Percentiles rank a stretch among this genome's conserved stretches.
phyloP scores from a whole-genome alignment of 2,113 vertebrate genomes.

The Brachionichthys hirsutus region DNA sequence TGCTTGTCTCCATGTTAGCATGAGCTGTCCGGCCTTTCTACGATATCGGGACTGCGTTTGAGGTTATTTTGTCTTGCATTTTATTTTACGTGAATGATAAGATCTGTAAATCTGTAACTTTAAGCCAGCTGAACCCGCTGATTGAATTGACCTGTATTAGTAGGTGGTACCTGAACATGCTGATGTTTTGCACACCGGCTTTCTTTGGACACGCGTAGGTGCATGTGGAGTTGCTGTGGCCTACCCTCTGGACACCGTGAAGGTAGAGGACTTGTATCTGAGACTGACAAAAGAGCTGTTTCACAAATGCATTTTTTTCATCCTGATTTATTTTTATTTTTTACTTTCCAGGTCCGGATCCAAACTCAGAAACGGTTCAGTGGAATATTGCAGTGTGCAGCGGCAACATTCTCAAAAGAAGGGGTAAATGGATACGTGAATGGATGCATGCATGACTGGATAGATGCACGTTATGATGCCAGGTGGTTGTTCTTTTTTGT shows the following conservation, averaged over 20 bases:
- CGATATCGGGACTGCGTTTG: too few species aligned
- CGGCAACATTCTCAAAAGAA: conserved; percentile 64
- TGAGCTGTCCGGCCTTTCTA: too few species aligned
- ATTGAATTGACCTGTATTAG: too few species aligned
- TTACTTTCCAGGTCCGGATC: conserved; percentile 59
- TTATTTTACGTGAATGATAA: too few species aligned
- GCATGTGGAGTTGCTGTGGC: conserved; percentile 69
- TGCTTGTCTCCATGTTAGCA: background rate
- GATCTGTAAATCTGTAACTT: too few species aligned
- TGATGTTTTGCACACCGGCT: conserved; percentile 24
- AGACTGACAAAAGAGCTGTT: background rate
- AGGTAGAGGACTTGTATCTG: conserved; percentile 34
- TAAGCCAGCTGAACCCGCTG: too few species aligned
- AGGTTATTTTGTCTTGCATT: background rate
- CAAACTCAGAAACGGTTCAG: conserved; percentile 73
- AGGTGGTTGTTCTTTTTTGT: too few species aligned
- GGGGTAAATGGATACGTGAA: conserved; percentile 48
- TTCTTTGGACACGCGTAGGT: conserved; percentile 50
- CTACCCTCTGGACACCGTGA: conserved; percentile 71
- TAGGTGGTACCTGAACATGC: too few species aligned
- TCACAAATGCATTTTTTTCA: accelerated
- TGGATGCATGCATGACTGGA: too few species aligned
- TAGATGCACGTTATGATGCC: too few species aligned
- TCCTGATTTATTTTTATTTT: background rate
- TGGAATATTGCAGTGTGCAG: conserved; percentile 64